Evolutionary conservation across 1,140 invertebrate genomes (phyloP).

Genomic region (Harlomillsia oculata): DNA sequence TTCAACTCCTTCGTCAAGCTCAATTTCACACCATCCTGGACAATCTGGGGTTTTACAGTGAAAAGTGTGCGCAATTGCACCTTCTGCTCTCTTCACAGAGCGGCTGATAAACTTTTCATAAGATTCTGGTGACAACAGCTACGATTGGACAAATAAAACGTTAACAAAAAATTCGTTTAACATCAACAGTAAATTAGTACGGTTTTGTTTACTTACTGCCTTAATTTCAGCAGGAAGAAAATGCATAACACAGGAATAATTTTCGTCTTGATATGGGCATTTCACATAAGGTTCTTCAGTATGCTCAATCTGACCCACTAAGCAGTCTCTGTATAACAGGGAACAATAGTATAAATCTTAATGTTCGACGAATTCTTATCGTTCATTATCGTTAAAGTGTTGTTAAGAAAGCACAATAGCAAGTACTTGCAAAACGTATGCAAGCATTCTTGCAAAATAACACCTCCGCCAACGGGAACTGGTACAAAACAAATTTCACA

Average conservation of each 20-base stretch:
- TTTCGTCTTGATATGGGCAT: slow-evolving; percentile 45
- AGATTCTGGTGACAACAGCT: slow-evolving; percentile 42
- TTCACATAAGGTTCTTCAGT: slow-evolving; percentile 43
- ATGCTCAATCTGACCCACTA: slow-evolving; percentile 41
- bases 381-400: background rate
- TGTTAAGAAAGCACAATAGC: background rate
- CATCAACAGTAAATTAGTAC: background rate
- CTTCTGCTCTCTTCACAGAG: slow-evolving; percentile 71
- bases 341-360: slow-evolving; percentile 8
- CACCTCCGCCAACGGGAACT: slow-evolving; percentile 41
- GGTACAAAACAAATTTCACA: slow-evolving; percentile 47
- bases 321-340: slow-evolving; percentile 41
- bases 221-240: slow-evolving; percentile 47
- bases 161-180: background rate
- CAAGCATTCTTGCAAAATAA: slow-evolving; percentile 49
- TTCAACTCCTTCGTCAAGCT: slow-evolving; percentile 57
- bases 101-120: slow-evolving; percentile 46
- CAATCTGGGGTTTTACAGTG: slow-evolving; percentile 86
- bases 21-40: slow-evolving; percentile 57
- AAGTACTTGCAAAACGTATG: slow-evolving; percentile 48
- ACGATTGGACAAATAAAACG: background rate
- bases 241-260: slow-evolving; percentile 43
- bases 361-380: background rate
- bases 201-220: slow-evolving; percentile 39
- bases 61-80: slow-evolving; percentile 60